Percentiles rank a stretch among this genome's conserved stretches.
Evolutionary conservation across 2,797 vertebrate genomes (phyloP).

Genomic region (Cyclopterus lumpus): DNA sequence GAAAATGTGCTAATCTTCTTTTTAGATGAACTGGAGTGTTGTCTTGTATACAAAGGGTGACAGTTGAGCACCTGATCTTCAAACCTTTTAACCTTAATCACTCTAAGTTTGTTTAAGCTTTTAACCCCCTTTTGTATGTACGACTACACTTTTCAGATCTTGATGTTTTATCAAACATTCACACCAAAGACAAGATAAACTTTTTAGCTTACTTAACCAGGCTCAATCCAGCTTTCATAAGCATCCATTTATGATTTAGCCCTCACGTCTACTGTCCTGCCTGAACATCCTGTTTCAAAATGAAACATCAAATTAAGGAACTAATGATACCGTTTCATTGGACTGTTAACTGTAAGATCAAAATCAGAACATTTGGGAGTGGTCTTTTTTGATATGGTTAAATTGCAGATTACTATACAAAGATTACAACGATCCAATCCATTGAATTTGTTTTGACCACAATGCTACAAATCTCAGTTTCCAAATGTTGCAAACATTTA

Average conservation of each 20-base stretch:
- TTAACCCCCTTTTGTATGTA: background rate
- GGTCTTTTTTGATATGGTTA: background rate
- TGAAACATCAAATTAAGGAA: background rate
- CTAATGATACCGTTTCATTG: background rate
- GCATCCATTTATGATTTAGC: background rate
- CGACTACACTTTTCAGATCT: background rate
- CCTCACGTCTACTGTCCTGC: background rate
- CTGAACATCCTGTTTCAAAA: background rate
- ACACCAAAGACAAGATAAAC: conserved; percentile 54
- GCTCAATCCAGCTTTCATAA: background rate
- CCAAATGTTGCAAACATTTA: background rate
- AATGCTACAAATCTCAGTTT: background rate
- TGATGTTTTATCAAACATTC: conserved; percentile 14
- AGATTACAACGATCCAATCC: background rate
- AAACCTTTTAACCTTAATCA: background rate
- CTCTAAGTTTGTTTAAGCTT: background rate
- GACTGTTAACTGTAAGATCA: conserved; percentile 15
- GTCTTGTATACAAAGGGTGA: background rate
- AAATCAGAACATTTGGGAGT: background rate
- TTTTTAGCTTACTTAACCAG: background rate
- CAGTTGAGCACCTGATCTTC: background rate
- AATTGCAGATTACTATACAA: background rate
- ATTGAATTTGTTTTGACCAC: conserved; percentile 20
- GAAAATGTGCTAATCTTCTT: conserved; percentile 10
- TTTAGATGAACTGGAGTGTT: conserved; percentile 18